Conservation (phyloP, 2,888 invertebrate genomes). For the Sepioteuthis lessoniana region DNA sequence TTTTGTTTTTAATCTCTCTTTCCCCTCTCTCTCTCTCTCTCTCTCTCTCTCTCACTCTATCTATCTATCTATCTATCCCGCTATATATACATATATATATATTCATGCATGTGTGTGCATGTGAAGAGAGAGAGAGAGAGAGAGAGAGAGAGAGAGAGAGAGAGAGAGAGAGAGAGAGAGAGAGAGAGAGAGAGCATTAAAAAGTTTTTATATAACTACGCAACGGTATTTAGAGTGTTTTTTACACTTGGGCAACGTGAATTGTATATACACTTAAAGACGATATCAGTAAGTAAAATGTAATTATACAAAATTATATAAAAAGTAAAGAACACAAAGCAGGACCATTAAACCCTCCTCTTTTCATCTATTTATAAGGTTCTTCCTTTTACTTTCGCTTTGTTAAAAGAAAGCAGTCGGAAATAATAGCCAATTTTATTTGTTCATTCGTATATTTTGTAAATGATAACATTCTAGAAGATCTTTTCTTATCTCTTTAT, state of each 20-base stretch:
- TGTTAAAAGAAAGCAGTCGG: background rate
- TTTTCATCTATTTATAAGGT: background rate
- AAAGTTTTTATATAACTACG: background rate
- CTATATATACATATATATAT: conserved; percentile 33
- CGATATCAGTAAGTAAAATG: background rate
- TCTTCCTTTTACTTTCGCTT: background rate
- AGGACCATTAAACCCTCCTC: background rate
- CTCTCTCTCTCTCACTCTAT: no score
- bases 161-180: background rate
- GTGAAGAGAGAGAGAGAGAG: background rate
- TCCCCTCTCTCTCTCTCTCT: no score
- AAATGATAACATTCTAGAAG: background rate
- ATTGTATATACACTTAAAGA: background rate
- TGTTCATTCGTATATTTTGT: background rate
- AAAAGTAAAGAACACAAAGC: background rate
- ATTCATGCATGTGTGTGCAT: background rate
- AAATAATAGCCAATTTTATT: background rate
- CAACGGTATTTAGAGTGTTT: background rate
- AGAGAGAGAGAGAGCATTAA: background rate
- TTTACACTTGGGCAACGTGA: background rate
- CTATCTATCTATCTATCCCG: background rate
- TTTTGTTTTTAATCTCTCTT: no score
- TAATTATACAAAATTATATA: background rate
- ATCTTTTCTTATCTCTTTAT: background rate
- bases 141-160: background rate